Base-by-base conservation (phyloP, 2,113 vertebrate genomes). In the Pollimyrus isidori region DNA sequence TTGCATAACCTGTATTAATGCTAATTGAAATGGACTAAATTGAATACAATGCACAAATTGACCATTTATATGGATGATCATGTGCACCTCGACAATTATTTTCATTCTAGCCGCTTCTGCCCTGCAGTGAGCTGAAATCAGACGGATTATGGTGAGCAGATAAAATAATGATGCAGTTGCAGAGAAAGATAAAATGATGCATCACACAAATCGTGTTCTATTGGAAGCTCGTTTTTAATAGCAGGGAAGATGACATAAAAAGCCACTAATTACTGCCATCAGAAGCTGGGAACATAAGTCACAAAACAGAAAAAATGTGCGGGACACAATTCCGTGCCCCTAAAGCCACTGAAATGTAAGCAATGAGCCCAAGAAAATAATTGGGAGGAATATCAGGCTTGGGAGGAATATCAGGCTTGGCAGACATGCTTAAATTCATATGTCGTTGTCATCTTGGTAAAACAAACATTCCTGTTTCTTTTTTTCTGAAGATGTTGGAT, bases 211-310 rank as follows among this genome's bases (percentile, higher is more conserved):
- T 84, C 7, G 7, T 23, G 23, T 21, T 48, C 82, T 21, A 4
- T 4, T 46, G 45, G 45, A 45, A 84, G 82, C 45, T 45, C 7
- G 23, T n/a, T 48, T 84, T 48, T 80, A 80, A 84, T 46, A 84
- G 39, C 39, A 17, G 21, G 82, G 17, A 84, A 84, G 19, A 84
- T 56, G 92, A 90, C 92, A 92, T 48, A 46, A 45, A 84, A 35
- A 17, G 90, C 90, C 92, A 93, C 93, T 94, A 95, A 94, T 93
- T 95, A 90, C 89, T 0, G 90, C 91, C 93, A 91, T 92, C 91
- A 91, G 90, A 90, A 89, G 90, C 91, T 92, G 93, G 93, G 92
- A 90, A 89, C 90, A 53, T 53, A 13, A 35, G 11, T 5, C 17
- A 62, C 53, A 35, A n/a, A 42, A 45, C 19, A 45, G 58, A 1